Conservation (phyloP, 2,888 invertebrate species). For the Sinotaia quadrata region DNA sequence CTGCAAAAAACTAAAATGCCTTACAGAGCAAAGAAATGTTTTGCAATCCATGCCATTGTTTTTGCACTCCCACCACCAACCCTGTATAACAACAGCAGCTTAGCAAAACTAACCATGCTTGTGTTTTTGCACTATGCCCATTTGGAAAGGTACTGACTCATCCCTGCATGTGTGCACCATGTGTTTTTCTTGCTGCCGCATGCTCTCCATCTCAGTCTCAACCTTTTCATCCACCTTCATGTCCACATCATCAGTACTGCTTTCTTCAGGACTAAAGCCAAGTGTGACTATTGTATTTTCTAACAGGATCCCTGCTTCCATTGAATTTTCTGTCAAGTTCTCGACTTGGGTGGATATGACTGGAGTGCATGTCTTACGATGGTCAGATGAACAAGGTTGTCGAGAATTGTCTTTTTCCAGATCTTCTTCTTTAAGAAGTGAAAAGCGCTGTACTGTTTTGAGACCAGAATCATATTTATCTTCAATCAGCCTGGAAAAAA, state of each 20-base stretch:
- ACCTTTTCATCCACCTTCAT: conserved; percentile 7
- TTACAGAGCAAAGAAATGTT: no score
- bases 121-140: conserved; percentile 9
- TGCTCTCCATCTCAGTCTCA: conserved; percentile 14
- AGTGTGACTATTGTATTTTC: neutral
- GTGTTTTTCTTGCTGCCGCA: conserved; percentile 25
- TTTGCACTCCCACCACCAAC: no score
- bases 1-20: no score
- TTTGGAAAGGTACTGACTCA: conserved; percentile 8
- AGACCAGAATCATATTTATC: conserved; percentile 13
- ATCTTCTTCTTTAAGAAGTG: conserved; percentile 61
- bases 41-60: no score
- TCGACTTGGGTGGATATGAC: conserved; percentile 49
- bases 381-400: conserved; percentile 47
- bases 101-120: conserved; percentile 12
- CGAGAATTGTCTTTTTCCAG: conserved; percentile 45
- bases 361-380: conserved; percentile 63
- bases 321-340: conserved; percentile 22
- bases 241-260: conserved; percentile 27
- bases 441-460: conserved; percentile 59
- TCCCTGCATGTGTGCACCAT: conserved; percentile 45
- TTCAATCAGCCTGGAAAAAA: conserved; percentile 1
- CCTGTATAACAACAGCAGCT: no score
- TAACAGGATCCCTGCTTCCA: conserved; percentile 15
- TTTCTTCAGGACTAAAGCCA: neutral